phyloP scores from a whole-genome alignment of 1,140 invertebrate species.

The Caenorhabditis briggsae region DNA sequence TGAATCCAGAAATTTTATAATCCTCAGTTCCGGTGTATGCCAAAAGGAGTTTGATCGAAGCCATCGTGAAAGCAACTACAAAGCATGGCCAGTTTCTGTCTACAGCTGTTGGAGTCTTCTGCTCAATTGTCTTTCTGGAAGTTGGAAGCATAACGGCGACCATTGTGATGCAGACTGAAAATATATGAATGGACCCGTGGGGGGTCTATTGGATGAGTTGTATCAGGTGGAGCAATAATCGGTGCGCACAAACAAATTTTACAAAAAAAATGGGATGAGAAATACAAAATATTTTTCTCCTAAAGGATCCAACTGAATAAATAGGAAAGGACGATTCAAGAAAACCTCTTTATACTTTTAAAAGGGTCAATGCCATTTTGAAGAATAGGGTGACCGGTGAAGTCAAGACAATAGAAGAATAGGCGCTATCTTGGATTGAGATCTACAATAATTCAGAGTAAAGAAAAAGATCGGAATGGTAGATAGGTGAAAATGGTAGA shows the following conservation, averaged over 20 bases:
- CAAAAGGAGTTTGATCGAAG: conserved; percentile 6
- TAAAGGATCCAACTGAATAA: background rate
- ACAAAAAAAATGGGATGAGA: background rate
- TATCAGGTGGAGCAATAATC: background rate
- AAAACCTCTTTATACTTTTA: conserved; percentile 28
- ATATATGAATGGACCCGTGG: background rate
- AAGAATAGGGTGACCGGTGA: conserved; percentile 13
- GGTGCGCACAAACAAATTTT: conserved; percentile 31
- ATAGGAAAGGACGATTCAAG: background rate
- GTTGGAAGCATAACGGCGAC: conserved; percentile 37
- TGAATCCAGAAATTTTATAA: conserved; percentile 16
- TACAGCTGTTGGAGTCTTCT: background rate
- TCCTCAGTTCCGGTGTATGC: conserved; percentile 29
- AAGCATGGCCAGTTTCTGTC: conserved; percentile 42
- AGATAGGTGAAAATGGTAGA: conserved; percentile 15
- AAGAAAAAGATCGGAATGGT: conserved; percentile 14
- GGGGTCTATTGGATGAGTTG: background rate
- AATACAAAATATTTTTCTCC: background rate
- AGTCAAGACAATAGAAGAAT: conserved; percentile 5
- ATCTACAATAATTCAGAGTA: conserved; percentile 7
- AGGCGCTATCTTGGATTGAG: background rate
- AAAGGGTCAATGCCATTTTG: conserved; percentile 34
- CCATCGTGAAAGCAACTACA: conserved; percentile 19
- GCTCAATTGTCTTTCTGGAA: background rate
- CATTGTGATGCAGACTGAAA: conserved; percentile 25